phyloP scores from a whole-genome alignment of 2,113 vertebrate genomes.

The Typhlomys cinereus region DNA sequence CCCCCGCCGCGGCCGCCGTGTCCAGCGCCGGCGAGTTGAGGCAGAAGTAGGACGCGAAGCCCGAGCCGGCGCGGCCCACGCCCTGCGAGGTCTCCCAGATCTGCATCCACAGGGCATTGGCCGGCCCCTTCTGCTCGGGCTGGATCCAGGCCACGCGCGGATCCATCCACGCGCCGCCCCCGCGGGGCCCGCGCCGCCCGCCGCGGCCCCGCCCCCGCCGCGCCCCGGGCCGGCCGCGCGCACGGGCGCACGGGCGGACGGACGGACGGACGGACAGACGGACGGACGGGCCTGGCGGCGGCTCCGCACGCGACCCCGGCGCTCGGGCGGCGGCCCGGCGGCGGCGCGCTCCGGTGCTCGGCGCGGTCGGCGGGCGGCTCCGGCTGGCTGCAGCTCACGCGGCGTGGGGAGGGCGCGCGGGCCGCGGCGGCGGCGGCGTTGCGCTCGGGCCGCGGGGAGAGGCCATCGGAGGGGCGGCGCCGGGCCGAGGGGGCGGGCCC shows the following conservation, averaged over 20 bases:
- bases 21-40: conserved; percentile 89
- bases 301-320: too few species aligned
- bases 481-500: conserved; percentile 70
- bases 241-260: conserved; percentile 27
- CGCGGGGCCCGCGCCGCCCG: conserved; percentile 78
- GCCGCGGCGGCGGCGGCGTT: conserved; percentile 46
- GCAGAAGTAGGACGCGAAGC: conserved; percentile 88
- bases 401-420: conserved; percentile 50
- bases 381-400: conserved; percentile 23
- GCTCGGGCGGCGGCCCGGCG: background rate
- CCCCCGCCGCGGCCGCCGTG: conserved; percentile 71
- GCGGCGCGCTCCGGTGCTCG: background rate
- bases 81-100: conserved; percentile 98
- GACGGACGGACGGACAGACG: background rate
- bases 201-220: conserved; percentile 74
- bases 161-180: conserved; percentile 93
- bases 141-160: conserved; percentile 99
- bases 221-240: conserved; percentile 75
- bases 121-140: conserved; percentile 98
- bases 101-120: conserved; percentile 98
- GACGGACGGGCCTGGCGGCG: background rate
- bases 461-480: conserved; percentile 62
- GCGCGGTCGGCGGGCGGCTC: background rate
- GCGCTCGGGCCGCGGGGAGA: conserved; percentile 44
- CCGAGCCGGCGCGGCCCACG: conserved; percentile 87